Conservation (phyloP, 2,113 vertebrate genomes). For the Syngnathus floridae region DNA sequence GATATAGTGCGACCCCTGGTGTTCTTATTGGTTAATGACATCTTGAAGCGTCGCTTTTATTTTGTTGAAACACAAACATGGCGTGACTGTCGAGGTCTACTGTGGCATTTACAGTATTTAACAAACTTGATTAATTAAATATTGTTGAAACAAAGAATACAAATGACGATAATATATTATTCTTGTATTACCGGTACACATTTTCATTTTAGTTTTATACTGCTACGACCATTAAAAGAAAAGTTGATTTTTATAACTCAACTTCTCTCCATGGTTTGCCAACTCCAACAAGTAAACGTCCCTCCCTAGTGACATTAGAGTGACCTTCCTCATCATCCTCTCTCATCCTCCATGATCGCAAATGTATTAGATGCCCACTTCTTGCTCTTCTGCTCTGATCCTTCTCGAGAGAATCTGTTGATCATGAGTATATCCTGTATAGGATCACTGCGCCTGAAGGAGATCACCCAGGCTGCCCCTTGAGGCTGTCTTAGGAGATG, state of each 20-base stretch:
- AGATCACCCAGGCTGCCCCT: constrained; percentile 41
- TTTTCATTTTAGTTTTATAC: too few species aligned
- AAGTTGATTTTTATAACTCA: too few species aligned
- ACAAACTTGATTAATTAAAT: too few species aligned
- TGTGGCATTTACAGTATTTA: too few species aligned
- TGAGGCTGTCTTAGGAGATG: constrained; percentile 43
- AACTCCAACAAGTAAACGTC: background rate
- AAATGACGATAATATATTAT: too few species aligned
- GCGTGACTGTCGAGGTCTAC: too few species aligned
- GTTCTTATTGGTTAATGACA: background rate
- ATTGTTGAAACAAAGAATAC: too few species aligned
- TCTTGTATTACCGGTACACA: too few species aligned
- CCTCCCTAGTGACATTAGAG: constrained; percentile 25
- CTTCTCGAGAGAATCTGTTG: constrained; percentile 27
- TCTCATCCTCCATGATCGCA: constrained; percentile 36
- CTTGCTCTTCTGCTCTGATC: constrained; percentile 38
- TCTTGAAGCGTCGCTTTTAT: background rate
- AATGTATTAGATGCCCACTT: constrained; percentile 11
- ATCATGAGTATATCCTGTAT: constrained; percentile 39
- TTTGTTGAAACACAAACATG: background rate
- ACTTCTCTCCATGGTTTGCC: too few species aligned
- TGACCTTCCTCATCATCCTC: constrained; percentile 21
- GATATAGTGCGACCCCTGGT: background rate
- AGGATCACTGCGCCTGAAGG: constrained; percentile 32
- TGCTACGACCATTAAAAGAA: too few species aligned